A percentile compares a stretch with the other conserved stretches of the same genome.
phyloP scores from a whole-genome alignment of 2,797 vertebrate genomes.

The Gobio occitaniae region DNA sequence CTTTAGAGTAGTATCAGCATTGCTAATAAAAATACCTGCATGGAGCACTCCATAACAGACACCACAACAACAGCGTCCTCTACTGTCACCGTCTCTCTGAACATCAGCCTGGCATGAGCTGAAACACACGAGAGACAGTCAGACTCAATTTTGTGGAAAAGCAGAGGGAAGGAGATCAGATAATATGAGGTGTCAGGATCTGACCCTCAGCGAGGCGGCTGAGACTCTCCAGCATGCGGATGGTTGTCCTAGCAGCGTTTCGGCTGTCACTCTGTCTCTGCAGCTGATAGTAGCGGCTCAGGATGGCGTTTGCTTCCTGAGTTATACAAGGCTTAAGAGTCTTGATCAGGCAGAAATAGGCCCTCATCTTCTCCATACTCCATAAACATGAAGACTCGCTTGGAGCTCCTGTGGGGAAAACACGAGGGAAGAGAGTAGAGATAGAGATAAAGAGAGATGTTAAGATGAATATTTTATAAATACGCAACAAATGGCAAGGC shows the following conservation, averaged over 20 bases:
- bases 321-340: conserved; percentile 86
- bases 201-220: conserved; percentile 79
- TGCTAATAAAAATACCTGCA: conserved; percentile 83
- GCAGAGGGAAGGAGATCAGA: not conserved
- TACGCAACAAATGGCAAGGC: conserved; percentile 20
- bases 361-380: conserved; percentile 97
- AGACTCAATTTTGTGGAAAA: not conserved
- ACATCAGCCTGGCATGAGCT: conserved; percentile 96
- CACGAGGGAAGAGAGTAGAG: conserved; percentile 6
- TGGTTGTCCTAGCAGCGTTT: conserved; percentile 91
- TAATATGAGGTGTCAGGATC: not conserved
- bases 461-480: conserved; percentile 41
- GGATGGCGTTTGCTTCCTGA: conserved; percentile 84
- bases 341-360: conserved; percentile 90
- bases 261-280: conserved; percentile 88
- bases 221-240: conserved; percentile 93
- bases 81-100: conserved; percentile 86
- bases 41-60: conserved; percentile 96
- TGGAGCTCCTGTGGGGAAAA: conserved; percentile 75
- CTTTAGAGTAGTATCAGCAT: not conserved
- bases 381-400: conserved; percentile 82
- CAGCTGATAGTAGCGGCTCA: conserved; percentile 92
- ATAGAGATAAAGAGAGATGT: not conserved
- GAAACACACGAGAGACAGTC: conserved; percentile 7
- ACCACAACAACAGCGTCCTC: conserved; percentile 93